Base-by-base conservation (phyloP, 2,888 invertebrate genomes). In the Nomada hirtipes region DNA sequence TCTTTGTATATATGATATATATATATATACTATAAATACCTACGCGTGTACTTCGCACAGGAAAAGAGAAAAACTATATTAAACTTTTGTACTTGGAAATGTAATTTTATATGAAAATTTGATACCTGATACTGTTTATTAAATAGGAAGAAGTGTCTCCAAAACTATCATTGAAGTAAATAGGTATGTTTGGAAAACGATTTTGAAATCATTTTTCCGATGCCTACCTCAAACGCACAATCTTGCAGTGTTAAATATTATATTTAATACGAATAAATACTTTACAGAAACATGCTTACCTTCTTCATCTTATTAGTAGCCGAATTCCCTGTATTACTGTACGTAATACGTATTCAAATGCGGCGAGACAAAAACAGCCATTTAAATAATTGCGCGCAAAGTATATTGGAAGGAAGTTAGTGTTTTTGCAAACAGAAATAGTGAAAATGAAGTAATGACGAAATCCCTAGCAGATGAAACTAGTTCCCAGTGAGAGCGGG, bases 91-190 rank as follows among this genome's bases (percentile, higher is more conserved):
- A 84, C 11, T 18, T n/a, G 23, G 42, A 79, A 61, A 69, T 76
- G 20, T 71, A 76, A 73, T 71, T 84, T 75, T 85, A 44, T 84
- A 82, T 55, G 53, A 64, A 44, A 42, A 57, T 84, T 77, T 79
- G 67, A 85, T 61, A 69, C 71, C 71, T 57, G 52, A 29, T 69
- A 63, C 59, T 75, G 29, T 80, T 83, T 68, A 50, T 75, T 75
- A 63, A 63, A 72, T 68, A 73, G 70, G 76, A 64, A 50, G 26
- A 1, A 47, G 70, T 20, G 20, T n/a, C 29, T 26, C 11, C 36
- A 26, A 70, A 71, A 67, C 26, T 55, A 72, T 1, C 10, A 10
- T 63, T 47, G 9, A n/a, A 59, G 53, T 29, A 70, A 81, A 81
- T 78, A 70, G 55, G 65, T 73, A 61, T 13, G 70, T 73, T 70